A percentile compares a stretch with the other conserved stretches of the same genome.
phyloP scores from a whole-genome alignment of 2,113 vertebrate species.

The Phoenicopterus ruber region DNA sequence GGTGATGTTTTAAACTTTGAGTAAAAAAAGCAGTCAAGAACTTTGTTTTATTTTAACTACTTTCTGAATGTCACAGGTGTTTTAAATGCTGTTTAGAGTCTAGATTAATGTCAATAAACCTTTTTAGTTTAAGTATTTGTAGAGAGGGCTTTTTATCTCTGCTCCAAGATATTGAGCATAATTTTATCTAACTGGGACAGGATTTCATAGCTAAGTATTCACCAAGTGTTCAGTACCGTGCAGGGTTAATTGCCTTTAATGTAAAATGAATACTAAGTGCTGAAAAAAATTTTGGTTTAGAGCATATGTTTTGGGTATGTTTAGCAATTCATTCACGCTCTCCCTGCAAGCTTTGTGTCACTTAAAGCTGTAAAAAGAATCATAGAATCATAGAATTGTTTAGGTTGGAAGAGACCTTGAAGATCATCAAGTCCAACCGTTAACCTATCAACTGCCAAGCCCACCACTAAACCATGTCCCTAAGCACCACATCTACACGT shows the following conservation, averaged over 20 bases:
- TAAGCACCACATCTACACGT: too few relatives aligned
- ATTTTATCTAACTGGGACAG: not conserved
- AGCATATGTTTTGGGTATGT: not conserved
- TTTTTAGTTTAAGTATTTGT: not conserved
- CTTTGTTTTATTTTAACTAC: not conserved
- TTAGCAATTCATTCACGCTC: not conserved
- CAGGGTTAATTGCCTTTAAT: not conserved
- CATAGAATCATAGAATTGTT: too few relatives aligned
- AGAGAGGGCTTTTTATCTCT: not conserved
- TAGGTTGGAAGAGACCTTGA: too few relatives aligned
- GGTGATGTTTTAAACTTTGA: slow-evolving; percentile 61
- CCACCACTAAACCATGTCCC: too few relatives aligned
- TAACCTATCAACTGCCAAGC: too few relatives aligned
- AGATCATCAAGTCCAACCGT: too few relatives aligned
- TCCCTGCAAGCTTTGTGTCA: not conserved
- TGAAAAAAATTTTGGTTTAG: not conserved
- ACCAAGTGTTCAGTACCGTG: not conserved
- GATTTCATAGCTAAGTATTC: not conserved
- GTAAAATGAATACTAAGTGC: not conserved
- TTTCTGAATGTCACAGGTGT: not conserved
- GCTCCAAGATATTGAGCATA: not conserved
- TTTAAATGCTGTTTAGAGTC: not conserved
- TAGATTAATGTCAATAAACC: not conserved
- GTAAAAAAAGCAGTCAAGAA: not conserved
- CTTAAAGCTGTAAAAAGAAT: not conserved